phyloP scores from a whole-genome alignment of 2,797 vertebrate genomes.

The Pampus argenteus region DNA sequence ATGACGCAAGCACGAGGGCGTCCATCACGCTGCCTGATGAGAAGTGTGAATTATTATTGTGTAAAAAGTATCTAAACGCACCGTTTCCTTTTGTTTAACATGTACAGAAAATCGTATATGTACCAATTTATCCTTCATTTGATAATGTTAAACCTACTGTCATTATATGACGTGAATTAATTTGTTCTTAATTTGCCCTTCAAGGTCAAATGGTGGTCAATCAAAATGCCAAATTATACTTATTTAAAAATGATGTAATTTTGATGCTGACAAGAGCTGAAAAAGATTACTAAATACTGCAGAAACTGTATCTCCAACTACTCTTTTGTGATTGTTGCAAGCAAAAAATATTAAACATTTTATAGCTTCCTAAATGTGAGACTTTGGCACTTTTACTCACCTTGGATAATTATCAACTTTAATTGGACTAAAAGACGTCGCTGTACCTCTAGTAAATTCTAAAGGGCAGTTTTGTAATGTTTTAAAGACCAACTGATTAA shows the following conservation, averaged over 20 bases:
- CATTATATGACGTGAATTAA: neutral
- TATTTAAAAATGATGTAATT: too few species aligned
- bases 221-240: neutral
- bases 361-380: neutral
- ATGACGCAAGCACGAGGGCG: slow-evolving; percentile 66
- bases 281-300: neutral
- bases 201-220: slow-evolving; percentile 51
- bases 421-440: neutral
- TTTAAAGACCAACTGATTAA: neutral
- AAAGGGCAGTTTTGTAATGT: neutral
- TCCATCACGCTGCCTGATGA: slow-evolving; percentile 57
- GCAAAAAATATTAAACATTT: neutral
- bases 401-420: neutral
- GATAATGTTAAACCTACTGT: neutral
- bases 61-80: neutral
- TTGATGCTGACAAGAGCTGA: neutral
- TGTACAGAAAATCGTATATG: neutral
- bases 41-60: neutral
- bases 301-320: neutral
- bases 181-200: slow-evolving; percentile 4
- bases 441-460: neutral
- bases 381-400: too few species aligned
- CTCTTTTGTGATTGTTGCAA: neutral
- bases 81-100: accelerated
- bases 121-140: neutral